Conservation (phyloP, 2,113 vertebrate genomes). For the Mugil cephalus region DNA sequence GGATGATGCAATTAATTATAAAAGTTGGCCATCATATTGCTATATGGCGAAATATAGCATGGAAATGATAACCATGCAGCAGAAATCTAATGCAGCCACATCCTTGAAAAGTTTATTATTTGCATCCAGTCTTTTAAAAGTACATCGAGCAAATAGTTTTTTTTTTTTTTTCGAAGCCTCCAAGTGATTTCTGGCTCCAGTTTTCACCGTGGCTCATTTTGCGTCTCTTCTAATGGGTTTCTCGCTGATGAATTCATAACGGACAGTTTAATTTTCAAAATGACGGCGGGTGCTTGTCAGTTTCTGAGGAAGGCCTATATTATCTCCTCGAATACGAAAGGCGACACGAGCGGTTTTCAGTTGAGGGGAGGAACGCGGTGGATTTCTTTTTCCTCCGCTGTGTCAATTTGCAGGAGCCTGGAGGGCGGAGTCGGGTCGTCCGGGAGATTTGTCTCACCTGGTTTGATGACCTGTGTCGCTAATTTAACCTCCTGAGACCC, state of each 20-base stretch:
- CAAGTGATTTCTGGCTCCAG: no score
- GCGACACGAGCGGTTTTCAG: background rate
- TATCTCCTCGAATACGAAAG: background rate
- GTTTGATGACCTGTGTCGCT: background rate
- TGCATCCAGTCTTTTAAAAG: background rate
- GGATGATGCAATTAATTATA: conserved; percentile 9
- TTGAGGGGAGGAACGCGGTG: no score
- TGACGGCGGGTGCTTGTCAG: no score
- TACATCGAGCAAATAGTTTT: no score
- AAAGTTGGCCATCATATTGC: background rate
- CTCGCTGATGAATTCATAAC: background rate
- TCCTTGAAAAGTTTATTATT: background rate
- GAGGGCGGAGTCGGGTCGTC: background rate
- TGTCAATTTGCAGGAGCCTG: background rate
- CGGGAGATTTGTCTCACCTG: background rate
- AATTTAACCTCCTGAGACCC: no score
- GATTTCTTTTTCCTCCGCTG: no score
- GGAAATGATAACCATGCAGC: background rate
- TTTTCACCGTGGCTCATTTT: no score
- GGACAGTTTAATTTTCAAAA: background rate
- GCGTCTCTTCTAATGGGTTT: no score
- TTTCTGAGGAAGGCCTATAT: background rate
- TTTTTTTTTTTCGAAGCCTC: no score
- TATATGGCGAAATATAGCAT: no score
- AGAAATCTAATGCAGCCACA: background rate